A percentile compares a stretch with the other conserved stretches of the same genome.
Evolutionary conservation across 2,113 vertebrate species (phyloP).

Genomic region (Penelope pileata): DNA sequence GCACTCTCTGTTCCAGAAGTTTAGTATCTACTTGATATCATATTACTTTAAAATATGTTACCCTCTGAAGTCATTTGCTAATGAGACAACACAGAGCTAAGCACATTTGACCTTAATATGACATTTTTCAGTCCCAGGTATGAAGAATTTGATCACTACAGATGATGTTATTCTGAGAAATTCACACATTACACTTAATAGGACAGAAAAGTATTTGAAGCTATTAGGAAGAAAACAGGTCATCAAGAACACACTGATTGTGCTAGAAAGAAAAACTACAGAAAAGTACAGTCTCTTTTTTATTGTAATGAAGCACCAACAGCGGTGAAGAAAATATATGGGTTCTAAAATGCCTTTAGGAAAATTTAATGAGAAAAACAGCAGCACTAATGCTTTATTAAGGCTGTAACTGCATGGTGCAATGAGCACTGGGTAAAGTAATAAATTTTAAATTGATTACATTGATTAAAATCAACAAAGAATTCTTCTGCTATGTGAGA

Average conservation of each 20-base stretch:
- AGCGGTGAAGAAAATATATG: background rate
- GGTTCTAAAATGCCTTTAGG: background rate
- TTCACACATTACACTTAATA: background rate
- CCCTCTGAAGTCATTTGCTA: background rate
- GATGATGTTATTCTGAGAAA: background rate
- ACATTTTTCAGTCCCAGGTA: background rate
- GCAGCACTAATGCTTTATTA: background rate
- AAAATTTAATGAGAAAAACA: background rate
- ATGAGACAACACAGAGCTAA: background rate
- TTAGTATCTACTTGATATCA: background rate
- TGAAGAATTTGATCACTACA: background rate
- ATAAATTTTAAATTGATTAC: background rate
- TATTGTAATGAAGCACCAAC: background rate
- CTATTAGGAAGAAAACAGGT: background rate
- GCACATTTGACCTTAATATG: background rate
- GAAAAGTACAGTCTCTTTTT: background rate
- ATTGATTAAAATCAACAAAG: background rate
- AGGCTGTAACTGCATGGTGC: background rate
- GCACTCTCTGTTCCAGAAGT: background rate
- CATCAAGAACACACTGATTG: background rate
- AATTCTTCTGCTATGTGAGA: background rate
- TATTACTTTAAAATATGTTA: background rate
- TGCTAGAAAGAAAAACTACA: background rate
- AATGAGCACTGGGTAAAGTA: background rate
- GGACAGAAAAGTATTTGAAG: background rate